Conservation (phyloP, 2,113 vertebrate genomes). For the Cheilinus undulatus region DNA sequence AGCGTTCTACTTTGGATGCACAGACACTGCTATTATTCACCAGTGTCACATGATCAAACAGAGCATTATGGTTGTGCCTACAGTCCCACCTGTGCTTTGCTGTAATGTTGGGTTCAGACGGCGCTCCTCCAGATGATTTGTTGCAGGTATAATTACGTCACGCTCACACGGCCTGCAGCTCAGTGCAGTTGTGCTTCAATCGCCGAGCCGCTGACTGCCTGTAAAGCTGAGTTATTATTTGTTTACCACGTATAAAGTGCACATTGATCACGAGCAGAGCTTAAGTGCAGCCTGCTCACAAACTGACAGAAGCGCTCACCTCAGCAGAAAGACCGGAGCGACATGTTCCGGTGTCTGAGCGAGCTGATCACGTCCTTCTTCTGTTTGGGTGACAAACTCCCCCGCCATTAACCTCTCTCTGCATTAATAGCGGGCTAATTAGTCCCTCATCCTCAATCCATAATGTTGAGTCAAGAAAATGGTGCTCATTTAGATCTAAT, state of each 20-base stretch:
- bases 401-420: conserved; percentile 68
- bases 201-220: conserved; percentile 36
- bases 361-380: conserved; percentile 20
- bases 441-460: conserved; percentile 70
- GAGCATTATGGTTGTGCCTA: conserved; percentile 16
- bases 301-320: conserved; percentile 43
- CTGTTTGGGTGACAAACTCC: conserved; percentile 55
- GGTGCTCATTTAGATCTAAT: conserved; percentile 77
- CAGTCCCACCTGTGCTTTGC: conserved; percentile 37
- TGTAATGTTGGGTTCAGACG: conserved; percentile 27
- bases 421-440: conserved; percentile 73
- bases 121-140: conserved; percentile 47
- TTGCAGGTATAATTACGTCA: conserved; percentile 26
- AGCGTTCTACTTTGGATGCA: background rate
- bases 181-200: conserved; percentile 37
- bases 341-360: background rate
- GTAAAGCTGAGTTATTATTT: conserved; percentile 65
- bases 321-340: conserved; percentile 46
- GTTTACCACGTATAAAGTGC: conserved; percentile 58
- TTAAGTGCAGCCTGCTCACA: conserved; percentile 36
- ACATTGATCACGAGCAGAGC: conserved; percentile 56
- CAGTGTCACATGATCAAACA: background rate
- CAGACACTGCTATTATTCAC: conserved; percentile 2
- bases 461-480: conserved; percentile 74
- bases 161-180: background rate